A percentile compares a stretch with the other conserved stretches of the same genome.
Conservation (phyloP, 1,140 invertebrate species). For the Sitophilus oryzae region DNA sequence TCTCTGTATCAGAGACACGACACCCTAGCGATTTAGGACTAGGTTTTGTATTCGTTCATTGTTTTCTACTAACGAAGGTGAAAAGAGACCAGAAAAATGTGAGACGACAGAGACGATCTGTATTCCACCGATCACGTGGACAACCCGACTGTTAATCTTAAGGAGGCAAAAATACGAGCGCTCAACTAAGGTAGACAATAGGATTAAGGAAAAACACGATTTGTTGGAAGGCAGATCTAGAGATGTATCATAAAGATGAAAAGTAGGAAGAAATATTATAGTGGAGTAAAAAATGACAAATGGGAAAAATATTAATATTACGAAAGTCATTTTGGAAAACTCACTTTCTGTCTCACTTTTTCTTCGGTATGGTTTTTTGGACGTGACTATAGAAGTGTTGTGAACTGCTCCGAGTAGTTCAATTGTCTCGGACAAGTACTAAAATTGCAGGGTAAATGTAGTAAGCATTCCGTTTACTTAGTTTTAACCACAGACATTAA, state of each 20-base stretch:
- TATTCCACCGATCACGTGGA: neutral
- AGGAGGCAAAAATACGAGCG: neutral
- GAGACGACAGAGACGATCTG: neutral
- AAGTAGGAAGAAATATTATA: no score
- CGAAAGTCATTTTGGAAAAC: no score
- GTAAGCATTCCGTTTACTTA: conserved; percentile 36
- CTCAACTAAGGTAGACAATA: neutral
- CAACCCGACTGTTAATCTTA: neutral
- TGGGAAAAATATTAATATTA: no score
- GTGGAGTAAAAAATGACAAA: no score
- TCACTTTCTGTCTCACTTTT: no score
- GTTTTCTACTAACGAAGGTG: no score
- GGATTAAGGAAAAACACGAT: neutral
- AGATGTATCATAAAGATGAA: no score
- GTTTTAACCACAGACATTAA: no score
- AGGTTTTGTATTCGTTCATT: neutral
- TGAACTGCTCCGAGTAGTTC: no score
- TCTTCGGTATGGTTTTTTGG: no score
- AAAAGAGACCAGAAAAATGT: no score
- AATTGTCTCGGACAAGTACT: neutral
- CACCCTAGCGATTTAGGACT: neutral
- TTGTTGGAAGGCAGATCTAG: no score
- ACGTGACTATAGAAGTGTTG: neutral
- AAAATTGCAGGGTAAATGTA: conserved; percentile 5
- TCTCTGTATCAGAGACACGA: conserved; percentile 44